Base-by-base conservation (phyloP, 2,888 invertebrate genomes). In the Mamestra brassicae region DNA sequence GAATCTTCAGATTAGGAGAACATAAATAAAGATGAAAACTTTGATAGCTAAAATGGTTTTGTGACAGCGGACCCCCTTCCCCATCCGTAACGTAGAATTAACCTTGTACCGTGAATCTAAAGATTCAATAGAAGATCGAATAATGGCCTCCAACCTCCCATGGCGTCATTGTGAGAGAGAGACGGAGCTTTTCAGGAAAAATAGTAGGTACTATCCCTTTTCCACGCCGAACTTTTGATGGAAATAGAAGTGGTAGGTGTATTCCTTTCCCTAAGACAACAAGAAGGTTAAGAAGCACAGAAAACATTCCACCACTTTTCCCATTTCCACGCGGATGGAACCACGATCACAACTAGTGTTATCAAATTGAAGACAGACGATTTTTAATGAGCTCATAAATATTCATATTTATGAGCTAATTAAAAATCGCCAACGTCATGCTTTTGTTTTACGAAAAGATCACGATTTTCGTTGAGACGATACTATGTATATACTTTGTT, bases 391-490 rank as follows among this genome's bases (percentile, higher is more conserved):
- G 5, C 52, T 52, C 52, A 52, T 52, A 52, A 52, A 52, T 52
- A 52, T 52, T 2, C 17, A 17, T 4, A 26, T 26, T 26, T 26
- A 26, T 26, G 26, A 26, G 26, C 26, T 26, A 26, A 26, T 26
- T 26, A 26, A 26, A 26, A 26, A 26, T 26, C 26, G 26, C 26
- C 26, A 26, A 26, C 15, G 17, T 17, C 11, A 38, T 26, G 42
- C 10, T 45, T 17, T 54, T 54, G 26, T 67, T 73, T 78, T 47
- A 68, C 26, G 26, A 54, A 42, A 26, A 47, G 26, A n/a, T 47
- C 26, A 34, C 36, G 54, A 26, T 15, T 38, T 47, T 38, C 26
- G 10, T 26, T 38, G n/a, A 38, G 45, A 11, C 11, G 3, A 38
- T 47, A 38, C 54, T 26, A 26, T 26, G 26, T 26, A 26, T 26